Evolutionary conservation across 1,140 invertebrate genomes (phyloP), one percentile per base, ranked within the genome.

Genomic region (Ips nitidus): DNA sequence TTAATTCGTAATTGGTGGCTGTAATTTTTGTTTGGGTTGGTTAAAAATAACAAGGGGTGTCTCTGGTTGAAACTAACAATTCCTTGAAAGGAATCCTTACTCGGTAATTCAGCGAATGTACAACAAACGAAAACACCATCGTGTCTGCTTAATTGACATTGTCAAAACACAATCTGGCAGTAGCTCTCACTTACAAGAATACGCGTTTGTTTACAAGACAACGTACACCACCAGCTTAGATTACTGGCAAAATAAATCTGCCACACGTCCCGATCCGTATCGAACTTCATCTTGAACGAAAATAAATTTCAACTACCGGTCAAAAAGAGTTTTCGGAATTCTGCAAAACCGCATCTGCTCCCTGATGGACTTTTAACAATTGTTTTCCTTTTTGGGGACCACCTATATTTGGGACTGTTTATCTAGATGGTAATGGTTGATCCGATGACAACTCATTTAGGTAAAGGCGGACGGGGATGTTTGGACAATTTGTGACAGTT

Each of bases 401-500:
- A 73, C 67, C 68, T 65, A 66, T 65, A 69, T 61, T 69, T 62
- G 53, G 60, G 66, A 66, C 64, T 66, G 63, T 71, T 64, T 60
- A 71, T 62, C 58, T 66, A 71, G 69, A 65, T 70, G 59, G 43
- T n/a, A 38, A 22, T 47, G 36, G 45, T 42, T 40, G 66, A 60
- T 4, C 42, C 56, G 71, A 59, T 61, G 71, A 73, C 71, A 70
- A 73, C 71, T 73, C 62, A 72, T 72, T 72, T 69, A 64, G 41
- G 47, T 61, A 22, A 22, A 22, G 22, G 22, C 22, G 41, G 36
- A 43, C 40, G 41, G 55, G 42, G 41, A 55, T 70, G 55, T 70
- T 70, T 70, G 52, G 43, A 64, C 68, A 64, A 64, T 64, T 69
- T 70, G 59, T 69, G 53, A 57, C 52, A 62, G 37, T 52, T 59